Conservation (phyloP, 1,140 invertebrate genomes). For the Drosophila subobscura region DNA sequence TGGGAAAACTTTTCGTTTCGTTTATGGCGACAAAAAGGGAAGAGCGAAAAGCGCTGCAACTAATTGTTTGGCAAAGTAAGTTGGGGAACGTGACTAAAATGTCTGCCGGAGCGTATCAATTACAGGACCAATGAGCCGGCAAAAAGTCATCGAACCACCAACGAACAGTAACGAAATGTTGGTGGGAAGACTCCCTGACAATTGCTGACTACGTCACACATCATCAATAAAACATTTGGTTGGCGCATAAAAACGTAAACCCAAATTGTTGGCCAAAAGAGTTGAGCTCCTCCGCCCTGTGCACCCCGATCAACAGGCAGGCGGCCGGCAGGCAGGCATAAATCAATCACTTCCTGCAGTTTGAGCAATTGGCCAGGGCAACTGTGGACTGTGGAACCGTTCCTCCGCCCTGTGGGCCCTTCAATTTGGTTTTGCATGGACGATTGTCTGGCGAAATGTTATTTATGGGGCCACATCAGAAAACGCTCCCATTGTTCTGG, state of each 20-base stretch:
- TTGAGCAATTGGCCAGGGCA: constrained; percentile 52
- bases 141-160: constrained; percentile 49
- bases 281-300: constrained; percentile 12
- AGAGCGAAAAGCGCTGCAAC: constrained; percentile 51
- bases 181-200: constrained; percentile 14
- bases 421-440: constrained; percentile 72
- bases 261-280: constrained; percentile 64
- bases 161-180: constrained; percentile 21
- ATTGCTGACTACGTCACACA: constrained; percentile 62
- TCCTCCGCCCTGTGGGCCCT: constrained; percentile 29
- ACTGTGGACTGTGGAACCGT: no score
- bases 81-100: constrained; percentile 72
- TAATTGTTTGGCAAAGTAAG: constrained; percentile 78
- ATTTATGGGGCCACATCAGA: constrained; percentile 26
- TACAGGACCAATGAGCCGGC: constrained; percentile 64
- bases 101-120: constrained; percentile 61
- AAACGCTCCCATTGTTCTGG: constrained; percentile 40
- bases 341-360: constrained; percentile 77
- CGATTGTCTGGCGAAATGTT: constrained; percentile 29
- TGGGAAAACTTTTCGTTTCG: constrained; percentile 52
- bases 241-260: constrained; percentile 54
- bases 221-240: constrained; percentile 76
- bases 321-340: constrained; percentile 39
- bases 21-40: not conserved
- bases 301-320: constrained; percentile 20